Evolutionary conservation across 2,888 invertebrate species (phyloP).

Genomic region (Cybosia mesomella): DNA sequence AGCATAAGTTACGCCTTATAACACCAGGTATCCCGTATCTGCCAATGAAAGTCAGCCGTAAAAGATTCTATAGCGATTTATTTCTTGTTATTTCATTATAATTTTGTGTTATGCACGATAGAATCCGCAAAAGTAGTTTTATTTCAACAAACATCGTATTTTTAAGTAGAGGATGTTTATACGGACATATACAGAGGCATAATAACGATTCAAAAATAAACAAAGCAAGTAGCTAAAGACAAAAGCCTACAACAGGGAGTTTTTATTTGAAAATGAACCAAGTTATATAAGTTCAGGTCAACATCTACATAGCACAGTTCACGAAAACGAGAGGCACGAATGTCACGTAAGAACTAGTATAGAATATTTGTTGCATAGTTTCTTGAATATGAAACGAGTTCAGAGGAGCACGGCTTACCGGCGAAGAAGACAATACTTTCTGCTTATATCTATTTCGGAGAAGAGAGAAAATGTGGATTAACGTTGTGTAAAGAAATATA

Average conservation of each 20-base stretch:
- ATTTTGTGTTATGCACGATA: too few relatives aligned
- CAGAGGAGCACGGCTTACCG: slow-evolving; percentile 10
- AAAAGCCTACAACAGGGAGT: slow-evolving; percentile 13
- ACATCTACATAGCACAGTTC: slow-evolving; percentile 18
- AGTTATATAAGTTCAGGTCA: slow-evolving; percentile 20
- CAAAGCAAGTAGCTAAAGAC: neutral
- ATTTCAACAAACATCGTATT: neutral
- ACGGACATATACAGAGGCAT: slow-evolving; percentile 6
- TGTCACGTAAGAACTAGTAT: slow-evolving; percentile 21
- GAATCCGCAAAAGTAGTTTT: neutral
- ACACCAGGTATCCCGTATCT: too few relatives aligned
- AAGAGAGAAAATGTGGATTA: slow-evolving; percentile 16
- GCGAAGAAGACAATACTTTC: slow-evolving; percentile 14
- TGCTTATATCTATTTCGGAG: neutral
- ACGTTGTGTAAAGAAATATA: neutral
- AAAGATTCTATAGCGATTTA: too few relatives aligned
- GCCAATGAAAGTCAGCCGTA: too few relatives aligned
- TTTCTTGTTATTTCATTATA: too few relatives aligned
- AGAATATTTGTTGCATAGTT: slow-evolving; percentile 19
- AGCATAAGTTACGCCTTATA: too few relatives aligned
- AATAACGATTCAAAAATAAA: slow-evolving; percentile 11
- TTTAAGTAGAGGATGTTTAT: slow-evolving; percentile 13
- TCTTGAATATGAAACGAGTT: slow-evolving; percentile 22
- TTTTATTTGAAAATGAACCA: slow-evolving; percentile 32
- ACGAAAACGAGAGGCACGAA: slow-evolving; percentile 25